Base-by-base conservation (phyloP, 2,113 vertebrate genomes). In the Dunckerocampus dactyliophorus region DNA sequence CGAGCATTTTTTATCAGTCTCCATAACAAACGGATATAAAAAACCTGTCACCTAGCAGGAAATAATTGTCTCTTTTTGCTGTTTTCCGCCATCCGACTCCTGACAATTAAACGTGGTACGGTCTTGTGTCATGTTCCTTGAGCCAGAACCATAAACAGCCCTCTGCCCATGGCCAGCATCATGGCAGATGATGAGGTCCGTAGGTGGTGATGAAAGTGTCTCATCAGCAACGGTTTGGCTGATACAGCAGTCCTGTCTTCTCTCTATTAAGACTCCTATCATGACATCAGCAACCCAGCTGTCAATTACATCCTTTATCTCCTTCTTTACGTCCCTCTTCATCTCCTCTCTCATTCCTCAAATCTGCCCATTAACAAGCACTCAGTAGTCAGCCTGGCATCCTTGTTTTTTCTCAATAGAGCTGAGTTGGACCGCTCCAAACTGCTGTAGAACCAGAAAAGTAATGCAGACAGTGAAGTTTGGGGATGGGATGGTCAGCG, bases 241-340 rank as follows among this genome's bases (percentile, higher is more conserved):
- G 70, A 79, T 60, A 42, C 79, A 69, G 83, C 75, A 79, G 9
- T 55, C 7, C 31, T 31, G 24, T 21, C n/a, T 12, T 57, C 49
- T 63, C 61, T 72, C 75, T 65, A 79, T 77, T 79, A 43, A 74
- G 34, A 81, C 64, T 66, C 60, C 59, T 63, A 65, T 75, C 65
- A 65, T 75, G 54, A 65, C 63, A 69, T 79, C 76, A 65, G 28
- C 42, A 47, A 76, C 71, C 71, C 58, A 72, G 19, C 52, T 59
- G 48, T 62, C 31, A 69, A 75, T 72, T 62, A 59, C 78, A 61
- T 75, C 58, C 64, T 52, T 58, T 63, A 54, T 42, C 47, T 76
- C 54, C 49, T 46, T 69, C 59, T 59, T 48, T 62, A 21, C 63
- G 45, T 59, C 63, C 15, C 46, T 63, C 63, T 62, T 53, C 64